Percentiles rank a stretch among this genome's conserved stretches.
These are phyloP conservation scores for Oryzias sinensis DNA, from an alignment of 2,797 vertebrate genomes.

Conservation along the genomic window DNA sequence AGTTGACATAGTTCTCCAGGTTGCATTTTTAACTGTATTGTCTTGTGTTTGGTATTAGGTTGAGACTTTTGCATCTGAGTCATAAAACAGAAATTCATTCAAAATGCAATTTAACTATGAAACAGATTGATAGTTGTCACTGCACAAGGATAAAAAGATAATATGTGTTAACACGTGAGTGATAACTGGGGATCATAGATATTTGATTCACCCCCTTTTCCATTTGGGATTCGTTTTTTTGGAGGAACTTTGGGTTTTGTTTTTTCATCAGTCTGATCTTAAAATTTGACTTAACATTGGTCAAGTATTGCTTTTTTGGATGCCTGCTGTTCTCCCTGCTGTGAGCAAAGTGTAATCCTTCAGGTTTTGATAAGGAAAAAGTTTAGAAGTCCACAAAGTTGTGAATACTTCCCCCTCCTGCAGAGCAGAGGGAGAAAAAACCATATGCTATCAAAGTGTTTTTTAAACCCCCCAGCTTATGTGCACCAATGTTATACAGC, in stretches of 20 bases:
- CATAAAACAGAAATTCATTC: conserved; percentile 55
- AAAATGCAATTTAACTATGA: conserved; percentile 52
- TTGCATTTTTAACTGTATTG: conserved; percentile 70
- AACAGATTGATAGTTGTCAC: conserved; percentile 51
- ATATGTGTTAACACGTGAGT: not conserved
- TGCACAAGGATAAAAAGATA: conserved; percentile 37
- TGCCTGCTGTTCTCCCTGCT: conserved; percentile 61
- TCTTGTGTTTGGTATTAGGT: conserved; percentile 77
- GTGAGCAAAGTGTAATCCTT: conserved; percentile 71
- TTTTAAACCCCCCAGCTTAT: conserved; percentile 60
- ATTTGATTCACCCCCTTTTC: conserved; percentile 31
- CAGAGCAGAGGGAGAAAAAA: conserved; percentile 66
- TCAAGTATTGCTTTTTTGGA: conserved; percentile 49
- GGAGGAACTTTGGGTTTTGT: conserved; percentile 22
- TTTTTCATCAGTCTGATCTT: conserved; percentile 30
- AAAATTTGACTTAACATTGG: conserved; percentile 55
- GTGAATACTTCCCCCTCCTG: conserved; percentile 59
- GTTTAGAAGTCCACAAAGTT: conserved; percentile 73
- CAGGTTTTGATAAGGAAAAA: conserved; percentile 73
- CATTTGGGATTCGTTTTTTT: conserved; percentile 39
- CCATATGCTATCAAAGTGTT: conserved; percentile 73
- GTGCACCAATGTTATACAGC: conserved; percentile 49
- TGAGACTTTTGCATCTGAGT: conserved; percentile 66
- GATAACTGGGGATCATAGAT: conserved; percentile 27
- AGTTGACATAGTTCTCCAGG: conserved; percentile 74